These are phyloP conservation scores for Sabatieria punctata DNA, from an alignment of 2,888 invertebrate genomes.

Conservation along the genomic window DNA sequence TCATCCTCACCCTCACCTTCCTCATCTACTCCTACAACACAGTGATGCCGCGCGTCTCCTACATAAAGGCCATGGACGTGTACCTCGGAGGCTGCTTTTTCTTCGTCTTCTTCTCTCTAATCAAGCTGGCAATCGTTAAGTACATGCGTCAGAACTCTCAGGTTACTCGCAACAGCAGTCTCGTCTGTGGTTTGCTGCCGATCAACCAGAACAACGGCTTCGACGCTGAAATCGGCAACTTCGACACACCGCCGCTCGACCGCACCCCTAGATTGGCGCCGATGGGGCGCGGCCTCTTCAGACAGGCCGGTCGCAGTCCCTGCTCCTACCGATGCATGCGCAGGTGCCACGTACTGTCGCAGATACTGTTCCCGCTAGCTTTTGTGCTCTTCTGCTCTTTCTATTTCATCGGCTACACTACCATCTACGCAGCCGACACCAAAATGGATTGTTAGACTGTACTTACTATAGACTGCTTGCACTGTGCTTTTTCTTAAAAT, in stretches of 20 bases:
- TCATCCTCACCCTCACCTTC: conserved; percentile 27
- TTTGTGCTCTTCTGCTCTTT: conserved; percentile 27
- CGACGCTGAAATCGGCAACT: not conserved
- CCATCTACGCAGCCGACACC: too few relatives aligned
- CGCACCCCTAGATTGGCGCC: not conserved
- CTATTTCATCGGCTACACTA: conserved; percentile 28
- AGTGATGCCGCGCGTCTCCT: conserved; percentile 29
- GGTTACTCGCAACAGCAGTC: conserved; percentile 21
- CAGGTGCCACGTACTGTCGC: conserved; percentile 1
- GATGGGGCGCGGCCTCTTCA: not conserved
- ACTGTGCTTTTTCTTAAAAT: too few relatives aligned
- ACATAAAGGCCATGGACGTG: conserved; percentile 13
- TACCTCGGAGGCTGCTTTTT: conserved; percentile 21
- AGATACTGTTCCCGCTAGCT: conserved; percentile 28
- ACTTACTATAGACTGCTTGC: too few relatives aligned
- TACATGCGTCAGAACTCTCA: conserved; percentile 23
- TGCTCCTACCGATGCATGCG: not conserved
- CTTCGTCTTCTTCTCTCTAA: conserved; percentile 27
- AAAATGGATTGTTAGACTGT: too few relatives aligned
- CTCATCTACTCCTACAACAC: conserved; percentile 29
- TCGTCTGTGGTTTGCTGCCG: conserved; percentile 8
- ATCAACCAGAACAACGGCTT: not conserved
- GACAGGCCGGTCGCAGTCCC: not conserved
- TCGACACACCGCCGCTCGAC: not conserved
- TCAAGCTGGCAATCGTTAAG: conserved; percentile 26